A percentile compares a stretch with the other conserved stretches of the same genome.
Evolutionary conservation across 2,888 invertebrate genomes (phyloP).

Genomic region (Drosophila longiperda): DNA sequence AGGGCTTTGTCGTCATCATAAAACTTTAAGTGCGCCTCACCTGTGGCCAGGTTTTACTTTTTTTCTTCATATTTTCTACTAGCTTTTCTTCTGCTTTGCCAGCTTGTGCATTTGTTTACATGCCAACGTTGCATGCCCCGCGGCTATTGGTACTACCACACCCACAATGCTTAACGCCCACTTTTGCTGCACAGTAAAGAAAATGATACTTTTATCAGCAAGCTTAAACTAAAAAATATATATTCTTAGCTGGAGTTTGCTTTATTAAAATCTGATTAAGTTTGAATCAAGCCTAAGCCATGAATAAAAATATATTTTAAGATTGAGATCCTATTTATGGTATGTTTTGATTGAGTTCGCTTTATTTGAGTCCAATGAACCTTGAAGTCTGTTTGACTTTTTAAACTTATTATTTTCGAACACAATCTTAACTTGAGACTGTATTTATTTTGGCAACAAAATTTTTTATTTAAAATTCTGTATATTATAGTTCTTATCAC

Average conservation of each 20-base stretch:
- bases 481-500: background rate
- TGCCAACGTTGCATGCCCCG: conserved; percentile 44
- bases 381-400: background rate
- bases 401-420: background rate
- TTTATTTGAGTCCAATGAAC: background rate
- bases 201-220: background rate
- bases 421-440: background rate
- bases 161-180: background rate
- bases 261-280: background rate
- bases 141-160: conserved; percentile 59
- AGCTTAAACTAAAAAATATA: background rate
- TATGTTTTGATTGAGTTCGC: background rate
- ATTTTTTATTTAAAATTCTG: background rate
- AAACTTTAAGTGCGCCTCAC: conserved; percentile 71
- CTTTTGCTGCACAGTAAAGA: background rate
- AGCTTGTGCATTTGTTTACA: conserved; percentile 64
- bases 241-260: background rate
- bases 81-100: background rate
- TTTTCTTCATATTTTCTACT: background rate
- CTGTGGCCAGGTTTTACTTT: conserved; percentile 42
- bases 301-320: background rate
- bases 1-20: conserved; percentile 60
- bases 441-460: background rate
- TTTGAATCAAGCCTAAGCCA: background rate
- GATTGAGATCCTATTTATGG: too few relatives aligned